Conservation (phyloP, 1,140 invertebrate genomes). For the Bombus cullumanus region DNA sequence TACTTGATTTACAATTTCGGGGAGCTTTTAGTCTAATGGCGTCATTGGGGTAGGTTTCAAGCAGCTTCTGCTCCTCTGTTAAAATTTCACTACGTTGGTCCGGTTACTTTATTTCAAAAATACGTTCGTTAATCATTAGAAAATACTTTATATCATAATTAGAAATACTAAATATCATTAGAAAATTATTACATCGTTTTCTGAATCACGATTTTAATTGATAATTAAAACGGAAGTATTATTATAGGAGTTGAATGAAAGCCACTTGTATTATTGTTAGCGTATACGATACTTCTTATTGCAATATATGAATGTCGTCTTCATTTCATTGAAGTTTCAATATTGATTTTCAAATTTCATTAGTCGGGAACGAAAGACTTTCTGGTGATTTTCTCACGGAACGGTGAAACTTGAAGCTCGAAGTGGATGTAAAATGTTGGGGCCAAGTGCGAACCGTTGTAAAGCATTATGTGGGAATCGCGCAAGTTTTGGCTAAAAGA, state of each 20-base stretch:
- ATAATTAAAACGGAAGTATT: no score
- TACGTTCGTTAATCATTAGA: background rate
- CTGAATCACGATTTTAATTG: no score
- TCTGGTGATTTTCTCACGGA: background rate
- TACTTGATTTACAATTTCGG: conserved; percentile 26
- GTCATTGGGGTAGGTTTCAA: background rate
- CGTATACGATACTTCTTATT: no score
- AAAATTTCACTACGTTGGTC: background rate
- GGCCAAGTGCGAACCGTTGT: conserved; percentile 36
- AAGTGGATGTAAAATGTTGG: conserved; percentile 12
- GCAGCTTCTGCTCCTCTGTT: background rate
- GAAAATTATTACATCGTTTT: no score
- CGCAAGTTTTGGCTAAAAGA: conserved; percentile 25
- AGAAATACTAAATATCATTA: no score
- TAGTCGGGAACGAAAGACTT: background rate
- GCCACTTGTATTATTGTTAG: no score
- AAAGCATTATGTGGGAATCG: conserved; percentile 25
- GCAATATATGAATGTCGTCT: no score
- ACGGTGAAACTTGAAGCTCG: background rate
- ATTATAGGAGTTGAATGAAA: no score
- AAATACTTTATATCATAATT: no score
- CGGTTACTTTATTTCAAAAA: background rate
- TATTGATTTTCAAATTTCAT: no score
- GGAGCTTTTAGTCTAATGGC: background rate
- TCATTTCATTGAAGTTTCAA: no score